Base-by-base conservation (phyloP, 2,797 vertebrate genomes). In the Muraenolepis orangiensis region DNA sequence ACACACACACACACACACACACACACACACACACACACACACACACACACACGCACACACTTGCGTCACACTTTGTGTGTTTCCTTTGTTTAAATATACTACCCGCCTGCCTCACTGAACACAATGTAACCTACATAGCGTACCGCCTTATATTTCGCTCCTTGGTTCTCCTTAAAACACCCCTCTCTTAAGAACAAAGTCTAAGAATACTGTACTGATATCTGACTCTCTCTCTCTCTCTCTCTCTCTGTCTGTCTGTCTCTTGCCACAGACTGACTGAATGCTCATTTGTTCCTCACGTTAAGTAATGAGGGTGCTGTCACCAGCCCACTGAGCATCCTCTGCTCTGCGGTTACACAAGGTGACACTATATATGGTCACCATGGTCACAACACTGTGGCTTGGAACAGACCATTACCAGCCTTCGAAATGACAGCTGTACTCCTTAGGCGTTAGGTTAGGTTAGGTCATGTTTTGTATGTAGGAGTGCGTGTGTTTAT, bases 81-180 rank as follows among this genome's bases (percentile, higher is more conserved):
- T 81, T 75, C 57, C 76, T 31, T n/a, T 72, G 66, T 86, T 86
- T 81, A 83, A 87, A 88, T 81, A 87, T 75, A 85, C 79, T n/a
- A 82, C 74, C 51, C 69, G 66, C 3, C 16, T 78, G 78, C 72
- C 42, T 71, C 75, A 78, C 71, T 89, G 79, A 82, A 83, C 77
- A 69, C 80, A 86, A 81, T 84, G 72, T 78, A 80, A 87, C 31
- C 77, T 80, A 69, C 82, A 46, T 64, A n/a, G 64, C 51, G 71
- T 79, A n/a, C 69, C 71, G 68, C 36, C 76, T 79, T 32, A 51
- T 76, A 46, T 85, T 74, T 83, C 74, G 79, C 76, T 85, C 66
- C 30, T 83, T 74, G 67, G 29, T 12, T 76, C n/a, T 51, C 32
- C 74, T 73, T 72, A 72, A 86, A 78, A 80, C 51, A 64, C 16